Conservation (phyloP, 2,113 vertebrate species). For the Corythoichthys intestinalis region DNA sequence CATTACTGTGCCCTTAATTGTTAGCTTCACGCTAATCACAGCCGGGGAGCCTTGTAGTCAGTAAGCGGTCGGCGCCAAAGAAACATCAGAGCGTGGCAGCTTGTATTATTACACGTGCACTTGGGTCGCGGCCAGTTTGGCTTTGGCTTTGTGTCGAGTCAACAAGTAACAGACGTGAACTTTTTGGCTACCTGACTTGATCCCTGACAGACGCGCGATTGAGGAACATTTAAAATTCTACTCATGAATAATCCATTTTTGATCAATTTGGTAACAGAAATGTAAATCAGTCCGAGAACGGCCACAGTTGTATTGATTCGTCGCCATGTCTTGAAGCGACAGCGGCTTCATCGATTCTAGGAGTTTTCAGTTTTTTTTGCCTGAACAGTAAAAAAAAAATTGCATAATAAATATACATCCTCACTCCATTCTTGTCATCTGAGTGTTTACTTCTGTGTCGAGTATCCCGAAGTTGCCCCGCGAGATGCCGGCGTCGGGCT, state of each 20-base stretch:
- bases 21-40: conserved; percentile 37
- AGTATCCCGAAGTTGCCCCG: conserved; percentile 37
- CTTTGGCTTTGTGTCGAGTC: conserved; percentile 22
- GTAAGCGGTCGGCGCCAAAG: conserved; percentile 42
- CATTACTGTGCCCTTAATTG: conserved; percentile 35
- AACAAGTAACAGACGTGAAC: conserved; percentile 7
- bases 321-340: background rate
- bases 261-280: background rate
- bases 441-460: conserved; percentile 33
- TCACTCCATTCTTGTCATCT: conserved; percentile 26
- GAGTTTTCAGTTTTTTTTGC: background rate
- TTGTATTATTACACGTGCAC: conserved; percentile 18
- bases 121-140: conserved; percentile 28
- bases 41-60: conserved; percentile 35
- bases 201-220: background rate
- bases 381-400: background rate
- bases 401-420: conserved; percentile 23
- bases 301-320: background rate
- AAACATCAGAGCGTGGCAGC: conserved; percentile 29
- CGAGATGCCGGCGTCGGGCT: conserved; percentile 51
- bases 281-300: background rate
- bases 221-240: background rate
- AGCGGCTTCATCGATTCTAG: background rate
- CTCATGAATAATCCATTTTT: background rate
- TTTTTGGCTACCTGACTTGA: background rate